These are phyloP conservation scores for Oceanodroma leucorhoa DNA, from an alignment of 2,797 vertebrate species.

Conservation along the genomic window DNA sequence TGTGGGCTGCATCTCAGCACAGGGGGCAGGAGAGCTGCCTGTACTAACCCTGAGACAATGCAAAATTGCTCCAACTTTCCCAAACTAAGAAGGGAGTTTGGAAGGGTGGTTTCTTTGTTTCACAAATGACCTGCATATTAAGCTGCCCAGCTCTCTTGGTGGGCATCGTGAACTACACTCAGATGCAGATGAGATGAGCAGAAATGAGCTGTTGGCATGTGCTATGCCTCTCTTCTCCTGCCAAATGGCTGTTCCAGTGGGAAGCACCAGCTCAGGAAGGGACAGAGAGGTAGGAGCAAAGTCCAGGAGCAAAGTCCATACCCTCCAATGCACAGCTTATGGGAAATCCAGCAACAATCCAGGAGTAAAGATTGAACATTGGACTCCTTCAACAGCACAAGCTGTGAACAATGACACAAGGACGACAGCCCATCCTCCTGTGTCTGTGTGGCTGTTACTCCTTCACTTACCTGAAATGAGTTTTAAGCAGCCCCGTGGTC, in stretches of 20 bases:
- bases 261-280: neutral
- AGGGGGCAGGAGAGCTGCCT: neutral
- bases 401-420: neutral
- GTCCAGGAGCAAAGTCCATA: neutral
- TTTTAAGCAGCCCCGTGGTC: neutral
- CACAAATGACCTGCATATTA: neutral
- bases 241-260: fast-evolving
- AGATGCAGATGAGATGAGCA: neutral
- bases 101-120: neutral
- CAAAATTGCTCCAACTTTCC: neutral
- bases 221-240: neutral
- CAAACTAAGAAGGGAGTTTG: neutral
- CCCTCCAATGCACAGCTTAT: neutral
- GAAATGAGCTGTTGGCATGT: neutral
- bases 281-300: neutral
- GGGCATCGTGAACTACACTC: neutral
- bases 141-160: neutral
- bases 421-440: neutral
- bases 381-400: neutral
- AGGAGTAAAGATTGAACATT: neutral
- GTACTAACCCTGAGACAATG: neutral
- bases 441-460: neutral
- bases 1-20: neutral
- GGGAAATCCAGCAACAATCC: neutral
- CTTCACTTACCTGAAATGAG: neutral